A percentile compares a stretch with the other conserved stretches of the same genome.
Evolutionary conservation across 2,113 vertebrate species (phyloP).

Genomic region (Bucco capensis): DNA sequence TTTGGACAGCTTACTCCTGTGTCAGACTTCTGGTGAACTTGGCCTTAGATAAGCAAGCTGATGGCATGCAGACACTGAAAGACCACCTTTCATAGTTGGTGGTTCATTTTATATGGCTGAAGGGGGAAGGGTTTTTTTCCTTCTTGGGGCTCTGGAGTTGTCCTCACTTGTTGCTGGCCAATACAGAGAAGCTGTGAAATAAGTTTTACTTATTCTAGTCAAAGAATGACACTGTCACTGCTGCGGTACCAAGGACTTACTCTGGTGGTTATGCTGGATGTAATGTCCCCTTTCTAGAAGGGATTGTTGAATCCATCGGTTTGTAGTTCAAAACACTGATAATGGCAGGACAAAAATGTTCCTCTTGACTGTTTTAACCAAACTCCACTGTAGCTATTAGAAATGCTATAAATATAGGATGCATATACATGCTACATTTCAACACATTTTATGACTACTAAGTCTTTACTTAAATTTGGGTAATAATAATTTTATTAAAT

Average conservation of each 20-base stretch:
- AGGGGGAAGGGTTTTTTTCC: not conserved
- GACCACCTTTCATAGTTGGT: not conserved
- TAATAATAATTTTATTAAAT: conserved; percentile 30
- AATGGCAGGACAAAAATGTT: not conserved
- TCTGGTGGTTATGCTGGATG: not conserved
- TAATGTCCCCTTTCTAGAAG: not conserved
- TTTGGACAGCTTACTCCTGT: not conserved
- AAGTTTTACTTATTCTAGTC: not conserved
- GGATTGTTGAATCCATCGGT: not conserved
- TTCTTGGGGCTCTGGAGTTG: not conserved
- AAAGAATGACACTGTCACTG: not conserved
- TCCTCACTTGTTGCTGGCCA: not conserved
- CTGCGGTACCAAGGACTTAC: not conserved
- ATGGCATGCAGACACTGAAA: not conserved
- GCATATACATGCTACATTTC: not conserved
- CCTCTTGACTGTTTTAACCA: not conserved
- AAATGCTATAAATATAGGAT: not conserved
- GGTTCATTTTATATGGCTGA: not conserved
- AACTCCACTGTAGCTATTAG: not conserved
- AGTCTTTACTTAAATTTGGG: not conserved
- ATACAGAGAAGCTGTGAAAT: not conserved
- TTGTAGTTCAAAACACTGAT: not conserved
- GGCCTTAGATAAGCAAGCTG: not conserved
- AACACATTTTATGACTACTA: conserved; percentile 1
- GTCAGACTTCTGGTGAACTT: not conserved